Evolutionary conservation across 2,888 invertebrate species (phyloP), one percentile per base, ranked within the genome.

Genomic region (Melanotus villosus): DNA sequence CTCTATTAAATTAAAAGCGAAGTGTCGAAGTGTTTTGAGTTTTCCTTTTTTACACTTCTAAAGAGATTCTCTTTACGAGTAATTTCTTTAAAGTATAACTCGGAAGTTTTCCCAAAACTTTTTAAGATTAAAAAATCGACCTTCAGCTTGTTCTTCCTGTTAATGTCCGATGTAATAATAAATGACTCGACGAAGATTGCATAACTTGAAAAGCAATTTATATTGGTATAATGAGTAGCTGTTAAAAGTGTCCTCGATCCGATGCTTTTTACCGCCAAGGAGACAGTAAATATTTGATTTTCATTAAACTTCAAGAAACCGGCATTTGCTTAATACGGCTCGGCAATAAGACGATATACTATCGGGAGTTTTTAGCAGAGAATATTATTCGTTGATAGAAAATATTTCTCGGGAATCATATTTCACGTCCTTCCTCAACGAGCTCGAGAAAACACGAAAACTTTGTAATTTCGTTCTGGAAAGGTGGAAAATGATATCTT

Each of bases 231-330:
- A 60, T 60, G 60, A 47, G 60, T 18, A 26, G 34, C 47, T 60
- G 23, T 56, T 56, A 36, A 23, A 41, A 41, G 41, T 26, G 41
- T 23, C 14, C 41, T 16, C 32, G 6, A 16, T 38, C 19, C 36
- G 45, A n/a, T 18, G 45, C 45, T 30, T 19, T 45, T 34, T 19
- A 32, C 45, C n/a, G 16, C 32, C 32, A 23, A 14, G 45, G 10
- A 58, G 41, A 34, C 47, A 19, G 45, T 60, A 60, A 60, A 60
- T 60, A 60, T 60, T 60, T 60, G 45, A 45, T 60, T 60, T 60
- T 45, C 45, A 60, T 60, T 60, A 21, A 38, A 57, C 38, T 57
- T 19, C 2, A n/a, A 21, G 14, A 57, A 57, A 36, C 32, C 16
- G 18, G 18, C 47, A 23, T 23, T 23, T 47, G 12, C 16, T 54